Base-by-base conservation (phyloP, 2,888 invertebrate genomes). In the Cheilosia variabilis region DNA sequence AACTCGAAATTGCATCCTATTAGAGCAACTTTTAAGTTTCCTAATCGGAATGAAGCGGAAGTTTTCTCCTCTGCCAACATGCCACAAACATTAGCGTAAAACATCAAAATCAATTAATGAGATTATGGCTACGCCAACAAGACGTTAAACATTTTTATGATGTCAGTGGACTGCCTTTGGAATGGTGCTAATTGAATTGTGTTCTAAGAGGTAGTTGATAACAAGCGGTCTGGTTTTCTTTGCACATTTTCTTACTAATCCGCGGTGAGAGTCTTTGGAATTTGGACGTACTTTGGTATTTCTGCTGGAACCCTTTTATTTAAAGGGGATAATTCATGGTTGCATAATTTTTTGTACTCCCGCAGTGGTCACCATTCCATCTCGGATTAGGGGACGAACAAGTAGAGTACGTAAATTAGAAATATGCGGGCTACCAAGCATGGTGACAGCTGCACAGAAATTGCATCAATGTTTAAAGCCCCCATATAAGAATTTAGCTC, bases 51-150 rank as follows among this genome's bases (percentile, higher is more conserved):
- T 43, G 41, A 53, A 62, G 43, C 52, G 62, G 72, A 62, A 57
- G 50, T 37, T 37, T 58, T 71, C 22, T 31, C 15, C 31, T 41
- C 15, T 6, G 31, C 34, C n/a, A 34, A 47, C n/a, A n/a, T 63
- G 47, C 47, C 47, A 63, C 47, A 43, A 27, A 43, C 45, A 22
- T 50, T 19, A 19, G 52, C 22, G 50, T 7, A 19, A 24, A 37
- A 52, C 31, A 43, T 57, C 37, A 47, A 52, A 76, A 76, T 60
- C 76, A 68, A 68, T 76, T 68, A 76, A 68, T 68, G 58, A 60
- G 76, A 68, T 60, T 76, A 60, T 60, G 57, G 52, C 60, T 66
- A 52, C 52, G 22, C 24, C n/a, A 58, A 58, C 52, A 68, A 60
- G 66, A 41, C 50, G 75, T 66, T 75, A 58, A 55, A 53, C 41